Base-by-base conservation (phyloP, 1,140 invertebrate genomes). In the Trachymyrmex cornetzi region DNA sequence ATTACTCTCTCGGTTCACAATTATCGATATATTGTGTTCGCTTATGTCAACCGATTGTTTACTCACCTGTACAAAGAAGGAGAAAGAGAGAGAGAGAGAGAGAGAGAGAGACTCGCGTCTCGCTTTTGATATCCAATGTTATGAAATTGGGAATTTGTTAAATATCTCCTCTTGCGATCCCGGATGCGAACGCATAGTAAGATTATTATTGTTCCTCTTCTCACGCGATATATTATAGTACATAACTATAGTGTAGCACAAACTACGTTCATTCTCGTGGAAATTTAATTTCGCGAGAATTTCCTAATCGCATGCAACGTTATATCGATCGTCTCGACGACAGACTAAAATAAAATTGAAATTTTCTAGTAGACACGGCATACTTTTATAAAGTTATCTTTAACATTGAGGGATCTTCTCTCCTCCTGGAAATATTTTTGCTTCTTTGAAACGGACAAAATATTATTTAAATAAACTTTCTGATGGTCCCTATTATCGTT, bases 221-320 rank as follows among this genome's bases (percentile, higher is more conserved):
- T 84, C 69, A 44, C 38, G 19, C 44, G 57, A 24, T 75, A 74
- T 44, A 81, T 71, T 81, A 72, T 48, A 48, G 30, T 48, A 22
- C 38, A 71, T 75, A 74, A 38, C 69, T 63, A 53, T 34, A 84
- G 19, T 24, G 69, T 44, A 72, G 22, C 57, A 34, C 57, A 74
- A 82, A 84, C 69, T 74, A 84, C 55, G 80, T 84, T 74, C 80
- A 84, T 59, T 84, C 80, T 84, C 69, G 69, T 61, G 55, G 80
- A 84, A 84, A 84, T 84, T 84, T 84, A 84, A 84, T 84, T 84
- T 84, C 27, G 38, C 80, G 80, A 74, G 69, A 84, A 84, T 75
- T 74, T 84, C 80, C 80, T 84, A 84, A 84, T 84, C 80, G 80
- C 80, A 74, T 74, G 80, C 67, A 74, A 48, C 80, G 53, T 74